Percentiles rank a stretch among this genome's conserved stretches.
phyloP scores from a whole-genome alignment of 2,113 vertebrate species.

The Puntigrus tetrazona region DNA sequence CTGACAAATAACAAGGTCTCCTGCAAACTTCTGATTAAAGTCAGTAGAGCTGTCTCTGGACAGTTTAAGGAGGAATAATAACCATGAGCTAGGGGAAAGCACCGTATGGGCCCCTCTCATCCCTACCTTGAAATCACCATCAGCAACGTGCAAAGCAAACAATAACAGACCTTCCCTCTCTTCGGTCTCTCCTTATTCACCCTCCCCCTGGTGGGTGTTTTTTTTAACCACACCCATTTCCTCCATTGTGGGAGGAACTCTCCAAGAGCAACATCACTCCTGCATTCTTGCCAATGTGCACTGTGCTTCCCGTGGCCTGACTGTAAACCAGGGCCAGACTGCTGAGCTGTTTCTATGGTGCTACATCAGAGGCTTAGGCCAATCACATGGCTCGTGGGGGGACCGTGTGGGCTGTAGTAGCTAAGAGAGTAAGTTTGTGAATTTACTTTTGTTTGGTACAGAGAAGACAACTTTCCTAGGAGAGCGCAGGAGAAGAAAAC shows the following conservation, averaged over 20 bases:
- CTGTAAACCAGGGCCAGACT: slow-evolving; percentile 48
- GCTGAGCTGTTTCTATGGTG: slow-evolving; percentile 47
- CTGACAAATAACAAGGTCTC: slow-evolving; percentile 5
- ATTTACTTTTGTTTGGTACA: slow-evolving; percentile 14
- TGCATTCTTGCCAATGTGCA: slow-evolving; percentile 50
- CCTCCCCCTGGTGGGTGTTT: slow-evolving; percentile 53
- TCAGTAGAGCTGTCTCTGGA: background rate
- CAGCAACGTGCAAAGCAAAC: slow-evolving; percentile 10
- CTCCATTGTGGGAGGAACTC: slow-evolving; percentile 57
- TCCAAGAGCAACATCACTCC: slow-evolving; percentile 44
- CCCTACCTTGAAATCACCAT: slow-evolving; percentile 17
- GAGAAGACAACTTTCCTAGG: background rate
- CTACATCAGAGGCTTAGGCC: slow-evolving; percentile 38
- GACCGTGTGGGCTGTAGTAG: slow-evolving; percentile 41
- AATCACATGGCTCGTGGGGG: slow-evolving; percentile 53
- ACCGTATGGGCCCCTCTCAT: background rate
- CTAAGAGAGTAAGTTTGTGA: slow-evolving; percentile 17
- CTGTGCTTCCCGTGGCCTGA: slow-evolving; percentile 47
- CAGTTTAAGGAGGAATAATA: background rate
- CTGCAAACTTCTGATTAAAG: background rate
- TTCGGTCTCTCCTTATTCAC: slow-evolving; percentile 25
- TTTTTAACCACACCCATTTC: slow-evolving; percentile 59
- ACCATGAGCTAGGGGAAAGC: background rate
- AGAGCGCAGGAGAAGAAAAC: background rate
- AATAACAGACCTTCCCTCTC: background rate